Evolutionary conservation across 2,888 invertebrate species (phyloP).

Genomic region (Chirona hameri): DNA sequence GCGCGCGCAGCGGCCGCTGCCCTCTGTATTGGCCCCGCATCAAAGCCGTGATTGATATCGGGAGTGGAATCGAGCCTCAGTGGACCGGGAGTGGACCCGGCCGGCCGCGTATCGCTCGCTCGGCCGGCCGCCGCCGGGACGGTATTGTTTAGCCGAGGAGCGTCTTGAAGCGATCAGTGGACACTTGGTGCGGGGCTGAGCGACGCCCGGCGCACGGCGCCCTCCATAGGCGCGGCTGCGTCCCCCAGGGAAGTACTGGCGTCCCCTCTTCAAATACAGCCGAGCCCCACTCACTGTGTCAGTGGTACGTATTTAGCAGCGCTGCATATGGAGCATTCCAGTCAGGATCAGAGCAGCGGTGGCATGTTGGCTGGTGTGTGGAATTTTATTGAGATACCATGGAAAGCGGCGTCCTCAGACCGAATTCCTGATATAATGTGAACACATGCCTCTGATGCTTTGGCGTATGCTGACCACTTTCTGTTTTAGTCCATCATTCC

Average conservation of each 20-base stretch:
- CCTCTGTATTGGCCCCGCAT: not conserved
- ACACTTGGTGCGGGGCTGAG: not conserved
- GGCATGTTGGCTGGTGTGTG: too few relatives aligned
- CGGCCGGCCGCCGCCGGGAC: not conserved
- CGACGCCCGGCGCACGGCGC: not conserved
- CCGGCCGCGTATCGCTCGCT: not conserved
- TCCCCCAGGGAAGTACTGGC: not conserved
- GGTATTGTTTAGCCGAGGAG: not conserved
- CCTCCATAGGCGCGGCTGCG: not conserved
- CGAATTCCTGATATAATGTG: too few relatives aligned
- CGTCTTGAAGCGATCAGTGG: conserved; percentile 8
- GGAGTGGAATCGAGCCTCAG: not conserved
- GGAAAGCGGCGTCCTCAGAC: too few relatives aligned
- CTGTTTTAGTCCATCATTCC: too few relatives aligned
- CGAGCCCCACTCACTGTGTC: not conserved
- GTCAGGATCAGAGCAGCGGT: not conserved
- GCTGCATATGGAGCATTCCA: not conserved
- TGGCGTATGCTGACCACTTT: too few relatives aligned
- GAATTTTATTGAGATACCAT: too few relatives aligned
- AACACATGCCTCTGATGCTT: too few relatives aligned
- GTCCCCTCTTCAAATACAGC: not conserved
- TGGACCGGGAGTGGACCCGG: not conserved
- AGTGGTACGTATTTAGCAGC: not conserved
- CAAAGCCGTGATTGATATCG: not conserved
- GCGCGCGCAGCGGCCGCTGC: not conserved